Conservation (phyloP, 1,140 invertebrate genomes). For the Caenorhabditis elegans region WBcel235 BX284604.4:5917501-5918000, state of each 20-base stretch:
- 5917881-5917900: too few relatives aligned
- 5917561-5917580: too few relatives aligned
- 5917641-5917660: background rate
- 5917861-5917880: too few relatives aligned
- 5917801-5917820: background rate
- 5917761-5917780: background rate
- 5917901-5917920: too few relatives aligned
- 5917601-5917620: background rate
- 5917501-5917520: too few relatives aligned
- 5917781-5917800: background rate
- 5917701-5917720: background rate
- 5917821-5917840: too few relatives aligned
- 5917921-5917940: too few relatives aligned
- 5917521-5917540: too few relatives aligned
- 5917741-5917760: constrained; percentile 14
- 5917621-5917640: background rate
- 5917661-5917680: background rate
- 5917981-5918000: too few relatives aligned
- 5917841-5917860: too few relatives aligned
- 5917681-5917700: constrained; percentile 5
- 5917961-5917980: too few relatives aligned
- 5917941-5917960: too few relatives aligned
- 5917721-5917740: background rate
- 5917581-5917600: background rate
- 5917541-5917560: background rate